Base-by-base conservation (phyloP, 2,888 invertebrate genomes). In the Zonitis immaculata region DNA sequence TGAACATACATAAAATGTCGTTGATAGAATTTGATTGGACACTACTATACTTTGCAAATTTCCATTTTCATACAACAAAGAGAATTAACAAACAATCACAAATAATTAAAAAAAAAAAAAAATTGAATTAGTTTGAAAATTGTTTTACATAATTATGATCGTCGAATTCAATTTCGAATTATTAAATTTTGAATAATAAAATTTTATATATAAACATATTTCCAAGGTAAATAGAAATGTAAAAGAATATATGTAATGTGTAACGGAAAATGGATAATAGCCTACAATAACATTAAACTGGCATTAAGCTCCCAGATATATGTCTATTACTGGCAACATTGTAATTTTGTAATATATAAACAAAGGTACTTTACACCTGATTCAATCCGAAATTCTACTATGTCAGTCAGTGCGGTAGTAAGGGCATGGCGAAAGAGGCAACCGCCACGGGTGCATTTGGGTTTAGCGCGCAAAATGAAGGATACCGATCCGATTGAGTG, bases 291-390 rank as follows among this genome's bases (percentile, higher is more conserved):
- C 47, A 47, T 46, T 25, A 44, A 44, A 32, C 46, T 47, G 20
- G 43, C 25, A 44, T 54, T 47, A 50, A 42, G 44, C 43, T 51
- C 45, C 51, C 50, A 54, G 51, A 51, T 54, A 51, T 50, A n/a
- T n/a, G 50, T 47, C 44, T 50, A 51, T 54, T 43, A 50, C 50
- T 25, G 4, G 12, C n/a, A 11, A 45, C 8, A 18, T 39, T 39
- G 26, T 32, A 47, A 51, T 46, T 28, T 28, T 51, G 28, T 27
- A 46, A 22, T 22, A 51, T 35, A 45, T n/a, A n/a, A n/a, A n/a
- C 25, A 39, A 1, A 25, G 49, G 45, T 44, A 49, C 46, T 50
- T 50, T 35, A 50, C 54, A 54, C 50, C 54, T 54, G 54, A 54
- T 50, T 54, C 50, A 44, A 22, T 7, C 14, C 22, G 32, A 14